Evolutionary conservation across 2,113 vertebrate species (phyloP).

Genomic region (Ovis aries): DNA sequence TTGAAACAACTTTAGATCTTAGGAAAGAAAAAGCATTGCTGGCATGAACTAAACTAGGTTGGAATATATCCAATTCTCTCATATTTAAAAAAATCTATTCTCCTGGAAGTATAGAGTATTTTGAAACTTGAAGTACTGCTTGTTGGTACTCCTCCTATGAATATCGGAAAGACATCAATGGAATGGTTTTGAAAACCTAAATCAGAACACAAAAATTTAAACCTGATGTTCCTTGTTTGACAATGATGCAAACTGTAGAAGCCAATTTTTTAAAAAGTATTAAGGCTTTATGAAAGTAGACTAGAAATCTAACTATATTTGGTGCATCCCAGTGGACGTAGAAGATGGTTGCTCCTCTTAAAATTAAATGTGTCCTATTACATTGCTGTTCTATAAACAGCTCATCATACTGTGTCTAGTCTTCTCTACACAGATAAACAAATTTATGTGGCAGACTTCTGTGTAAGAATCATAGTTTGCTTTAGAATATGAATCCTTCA

Average conservation of each 20-base stretch:
- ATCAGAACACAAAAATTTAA: background rate
- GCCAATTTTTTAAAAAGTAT: background rate
- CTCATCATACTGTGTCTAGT: conserved; percentile 22
- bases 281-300: conserved; percentile 8
- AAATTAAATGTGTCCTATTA: conserved; percentile 30
- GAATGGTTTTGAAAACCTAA: conserved; percentile 33
- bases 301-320: conserved; percentile 2
- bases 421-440: background rate
- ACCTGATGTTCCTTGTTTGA: conserved; percentile 17
- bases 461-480: conserved; percentile 41
- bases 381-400: background rate
- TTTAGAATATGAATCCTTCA: conserved; percentile 36
- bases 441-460: background rate
- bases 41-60: background rate
- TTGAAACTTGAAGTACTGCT: conserved; percentile 37
- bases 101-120: conserved; percentile 46
- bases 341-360: conserved; percentile 38
- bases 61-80: conserved; percentile 55
- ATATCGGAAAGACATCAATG: conserved; percentile 32
- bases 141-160: background rate
- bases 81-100: conserved; percentile 33
- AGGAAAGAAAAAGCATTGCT: conserved; percentile 18
- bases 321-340: background rate
- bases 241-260: background rate
- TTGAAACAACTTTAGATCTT: conserved; percentile 60